Evolutionary conservation across 2,797 vertebrate genomes (phyloP).

Genomic region (Taenioides sp.): DNA sequence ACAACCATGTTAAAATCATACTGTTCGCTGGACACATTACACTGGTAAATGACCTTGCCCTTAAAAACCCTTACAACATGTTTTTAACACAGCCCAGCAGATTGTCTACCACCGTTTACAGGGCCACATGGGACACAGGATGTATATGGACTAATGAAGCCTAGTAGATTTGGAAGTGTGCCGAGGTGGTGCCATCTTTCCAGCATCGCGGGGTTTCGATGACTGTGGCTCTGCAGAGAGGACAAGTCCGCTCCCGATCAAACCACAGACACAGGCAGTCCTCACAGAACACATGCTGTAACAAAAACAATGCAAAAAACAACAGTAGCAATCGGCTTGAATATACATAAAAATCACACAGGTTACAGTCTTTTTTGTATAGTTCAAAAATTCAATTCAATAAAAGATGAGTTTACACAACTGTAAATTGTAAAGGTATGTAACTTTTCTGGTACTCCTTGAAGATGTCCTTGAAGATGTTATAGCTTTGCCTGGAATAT

Average conservation of each 20-base stretch:
- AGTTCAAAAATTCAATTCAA: neutral
- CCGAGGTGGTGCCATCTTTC: conserved; percentile 97
- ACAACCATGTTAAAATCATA: too few species aligned
- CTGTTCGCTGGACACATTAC: too few species aligned
- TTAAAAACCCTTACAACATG: neutral
- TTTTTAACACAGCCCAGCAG: neutral
- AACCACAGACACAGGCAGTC: conserved; percentile 97
- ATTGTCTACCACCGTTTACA: conserved; percentile 2
- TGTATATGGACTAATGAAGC: neutral
- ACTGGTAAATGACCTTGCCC: neutral
- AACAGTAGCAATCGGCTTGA: neutral
- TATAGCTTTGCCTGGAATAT: neutral
- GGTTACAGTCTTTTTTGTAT: neutral
- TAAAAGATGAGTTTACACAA: neutral
- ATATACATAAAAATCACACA: neutral
- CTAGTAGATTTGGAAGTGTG: conserved; percentile 96
- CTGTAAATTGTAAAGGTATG: neutral
- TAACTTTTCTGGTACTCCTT: neutral
- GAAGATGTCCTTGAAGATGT: neutral
- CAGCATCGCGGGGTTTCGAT: conserved; percentile 91
- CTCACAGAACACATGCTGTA: conserved; percentile 96
- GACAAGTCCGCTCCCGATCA: conserved; percentile 92
- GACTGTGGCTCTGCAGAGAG: conserved; percentile 89
- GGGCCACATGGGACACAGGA: neutral
- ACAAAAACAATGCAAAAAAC: conserved; percentile 10